Evolutionary conservation across 2,113 vertebrate genomes (phyloP), one percentile per base, ranked within the genome.

Genomic region (Pterocles orientalis): DNA sequence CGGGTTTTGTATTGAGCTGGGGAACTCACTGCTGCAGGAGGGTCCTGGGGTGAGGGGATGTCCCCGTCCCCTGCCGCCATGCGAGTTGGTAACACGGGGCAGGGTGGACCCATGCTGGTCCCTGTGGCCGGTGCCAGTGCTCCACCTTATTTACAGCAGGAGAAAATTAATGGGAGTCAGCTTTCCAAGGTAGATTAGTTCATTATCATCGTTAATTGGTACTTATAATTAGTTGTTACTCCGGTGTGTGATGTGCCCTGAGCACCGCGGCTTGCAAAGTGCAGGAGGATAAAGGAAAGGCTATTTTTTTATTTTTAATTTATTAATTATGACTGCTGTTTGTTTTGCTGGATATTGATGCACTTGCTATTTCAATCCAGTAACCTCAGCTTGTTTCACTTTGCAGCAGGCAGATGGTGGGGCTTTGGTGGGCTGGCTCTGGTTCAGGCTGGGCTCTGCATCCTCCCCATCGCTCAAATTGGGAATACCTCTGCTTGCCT

Each of bases 221-320:
- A 65, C 85, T 94, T 91, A 77, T 96, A 96, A 96, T 97, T 96
- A 97, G 90, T 86, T 93, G 92, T 84, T 91, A 68, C 76, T 95
- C 70, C 43, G 79, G 82, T 8, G 6, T 80, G 94, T 77, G 95
- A 91, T 86, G 92, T 66, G 90, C 94, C 92, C 87, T 54, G 82
- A 93, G 95, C 50, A 4, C 93, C 20, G 58, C 3, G 25, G 93
- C 93, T 23, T 23, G 43, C 82, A 66, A 92, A 95, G 85, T 45
- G 88, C 65, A 41, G 71, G 68, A 80, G 91, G 48, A 64, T 75
- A 95, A 94, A 86, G 76, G 53, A 82, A 82, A 90, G 78, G 70
- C 82, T 82, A n/a, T 88, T 88, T 81, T 64, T 87, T 78, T n/a
- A n/a, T 56, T 51, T 69, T 77, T 36, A 39, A 18, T 31, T 78